Evolutionary conservation across 2,888 invertebrate species (phyloP).

Genomic region (Elmis aenea): DNA sequence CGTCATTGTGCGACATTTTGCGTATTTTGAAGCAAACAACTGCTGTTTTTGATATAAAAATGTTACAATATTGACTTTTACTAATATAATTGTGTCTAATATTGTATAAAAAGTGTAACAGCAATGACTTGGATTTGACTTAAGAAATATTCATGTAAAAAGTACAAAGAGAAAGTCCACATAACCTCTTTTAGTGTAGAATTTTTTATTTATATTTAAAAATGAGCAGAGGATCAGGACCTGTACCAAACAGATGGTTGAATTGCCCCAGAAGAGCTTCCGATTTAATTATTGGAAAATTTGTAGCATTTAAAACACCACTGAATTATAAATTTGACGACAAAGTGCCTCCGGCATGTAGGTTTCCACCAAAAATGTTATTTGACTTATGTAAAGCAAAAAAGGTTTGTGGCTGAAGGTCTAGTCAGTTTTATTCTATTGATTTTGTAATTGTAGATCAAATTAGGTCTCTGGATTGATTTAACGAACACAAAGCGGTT

Average conservation of each 20-base stretch:
- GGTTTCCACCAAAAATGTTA: slow-evolving; percentile 86
- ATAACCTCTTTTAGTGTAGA: slow-evolving; percentile 1
- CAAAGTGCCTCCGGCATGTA: slow-evolving; percentile 75
- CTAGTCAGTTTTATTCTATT: slow-evolving; percentile 4
- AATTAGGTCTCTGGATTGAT: slow-evolving; percentile 93
- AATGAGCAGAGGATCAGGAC: slow-evolving; percentile 49
- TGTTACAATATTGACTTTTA: no score
- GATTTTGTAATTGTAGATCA: slow-evolving; percentile 55
- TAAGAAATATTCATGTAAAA: no score
- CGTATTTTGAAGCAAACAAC: no score
- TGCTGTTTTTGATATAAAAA: no score
- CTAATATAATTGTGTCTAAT: no score
- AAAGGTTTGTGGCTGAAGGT: slow-evolving; percentile 52
- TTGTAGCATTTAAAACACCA: slow-evolving; percentile 94
- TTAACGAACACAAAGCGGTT: slow-evolving; percentile 92
- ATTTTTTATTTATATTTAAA: no score
- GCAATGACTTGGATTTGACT: no score
- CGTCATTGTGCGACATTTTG: no score
- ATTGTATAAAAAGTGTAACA: no score
- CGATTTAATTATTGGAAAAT: slow-evolving; percentile 70
- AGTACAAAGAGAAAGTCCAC: slow-evolving; percentile 4
- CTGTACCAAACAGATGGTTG: slow-evolving; percentile 83
- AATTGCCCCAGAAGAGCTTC: slow-evolving; percentile 79
- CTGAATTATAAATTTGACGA: slow-evolving; percentile 75
- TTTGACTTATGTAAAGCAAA: slow-evolving; percentile 71